A percentile compares a stretch with the other conserved stretches of the same genome.
These are phyloP conservation scores for Nyctereutes procyonoides DNA, from an alignment of 2,113 vertebrate species.

Conservation along the genomic window DNA sequence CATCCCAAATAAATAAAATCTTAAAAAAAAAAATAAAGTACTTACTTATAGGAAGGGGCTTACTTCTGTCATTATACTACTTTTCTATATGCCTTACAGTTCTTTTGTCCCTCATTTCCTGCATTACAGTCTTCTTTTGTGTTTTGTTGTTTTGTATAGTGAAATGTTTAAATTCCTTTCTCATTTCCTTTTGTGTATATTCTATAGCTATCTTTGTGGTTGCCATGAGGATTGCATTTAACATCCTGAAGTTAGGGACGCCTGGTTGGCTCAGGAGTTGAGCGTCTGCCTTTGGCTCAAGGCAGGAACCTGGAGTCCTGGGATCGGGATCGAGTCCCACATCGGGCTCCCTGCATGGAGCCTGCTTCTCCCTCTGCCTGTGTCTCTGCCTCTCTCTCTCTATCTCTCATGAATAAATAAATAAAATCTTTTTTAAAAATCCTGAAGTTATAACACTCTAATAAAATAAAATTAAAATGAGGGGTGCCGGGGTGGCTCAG, in stretches of 20 bases:
- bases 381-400: no score
- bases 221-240: not conserved
- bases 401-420: no score
- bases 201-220: not conserved
- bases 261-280: no score
- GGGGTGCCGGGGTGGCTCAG: not conserved
- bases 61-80: not conserved
- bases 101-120: not conserved
- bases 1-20: no score
- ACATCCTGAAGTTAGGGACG: not conserved
- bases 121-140: not conserved
- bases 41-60: not conserved
- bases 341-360: no score
- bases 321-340: no score
- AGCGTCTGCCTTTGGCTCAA: no score
- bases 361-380: no score
- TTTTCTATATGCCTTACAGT: not conserved
- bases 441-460: not conserved
- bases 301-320: no score
- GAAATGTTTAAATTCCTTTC: not conserved
- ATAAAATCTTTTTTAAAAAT: no score
- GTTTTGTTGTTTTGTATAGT: not conserved
- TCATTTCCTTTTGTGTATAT: not conserved
- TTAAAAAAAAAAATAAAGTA: not conserved
- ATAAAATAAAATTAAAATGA: not conserved